A percentile compares a stretch with the other conserved stretches of the same genome.
Conservation (phyloP, 2,113 vertebrate species). For the Ophthalmolycus amberensis region DNA sequence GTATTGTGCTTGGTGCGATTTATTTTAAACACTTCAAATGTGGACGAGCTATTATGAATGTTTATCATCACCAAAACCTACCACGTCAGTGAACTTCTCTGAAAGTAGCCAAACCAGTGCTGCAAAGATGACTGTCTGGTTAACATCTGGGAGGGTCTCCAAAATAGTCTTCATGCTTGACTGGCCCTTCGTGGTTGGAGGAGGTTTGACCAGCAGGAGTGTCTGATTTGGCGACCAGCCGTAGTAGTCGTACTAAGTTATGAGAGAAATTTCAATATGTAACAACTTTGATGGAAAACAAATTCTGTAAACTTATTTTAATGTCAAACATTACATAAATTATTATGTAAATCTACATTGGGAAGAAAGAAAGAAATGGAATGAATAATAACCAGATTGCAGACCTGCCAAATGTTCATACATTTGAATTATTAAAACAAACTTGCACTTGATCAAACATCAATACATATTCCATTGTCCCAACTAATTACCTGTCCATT, state of each 20-base stretch:
- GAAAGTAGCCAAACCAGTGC: not conserved
- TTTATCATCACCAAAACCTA: conserved; percentile 18
- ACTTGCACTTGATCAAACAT: not conserved
- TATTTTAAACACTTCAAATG: not conserved
- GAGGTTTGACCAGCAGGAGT: conserved; percentile 48
- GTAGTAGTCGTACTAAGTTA: conserved; percentile 68
- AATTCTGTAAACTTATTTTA: not conserved
- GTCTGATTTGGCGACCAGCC: conserved; percentile 63
- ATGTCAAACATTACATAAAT: not conserved
- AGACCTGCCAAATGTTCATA: not conserved
- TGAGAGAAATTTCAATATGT: not conserved
- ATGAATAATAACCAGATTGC: not conserved
- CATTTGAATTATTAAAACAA: not conserved
- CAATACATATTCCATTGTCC: not conserved
- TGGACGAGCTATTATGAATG: too few species aligned
- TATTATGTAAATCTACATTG: not conserved
- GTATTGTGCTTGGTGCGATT: not conserved
- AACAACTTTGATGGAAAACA: not conserved
- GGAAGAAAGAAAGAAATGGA: not conserved
- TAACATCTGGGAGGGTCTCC: conserved; percentile 60
- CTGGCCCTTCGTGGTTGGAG: conserved; percentile 67
- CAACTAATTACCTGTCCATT: conserved; percentile 66
- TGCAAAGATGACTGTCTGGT: not conserved
- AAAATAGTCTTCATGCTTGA: conserved; percentile 56
- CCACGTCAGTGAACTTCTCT: conserved; percentile 15